Evolutionary conservation across 1,140 invertebrate species (phyloP).

Genomic region (Drosophila setifemur): DNA sequence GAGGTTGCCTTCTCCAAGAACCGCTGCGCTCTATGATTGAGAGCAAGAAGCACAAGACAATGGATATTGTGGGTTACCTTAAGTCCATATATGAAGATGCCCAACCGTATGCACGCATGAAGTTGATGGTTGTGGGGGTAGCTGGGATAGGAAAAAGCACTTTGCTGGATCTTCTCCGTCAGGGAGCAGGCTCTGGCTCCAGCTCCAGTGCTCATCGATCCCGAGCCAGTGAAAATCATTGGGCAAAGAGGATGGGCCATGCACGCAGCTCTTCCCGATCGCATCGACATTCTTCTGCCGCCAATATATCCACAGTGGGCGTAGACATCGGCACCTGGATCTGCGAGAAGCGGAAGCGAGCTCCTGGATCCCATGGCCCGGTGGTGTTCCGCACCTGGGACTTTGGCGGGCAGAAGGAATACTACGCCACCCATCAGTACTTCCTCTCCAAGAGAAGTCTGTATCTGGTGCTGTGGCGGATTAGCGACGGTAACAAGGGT

Average conservation of each 20-base stretch:
- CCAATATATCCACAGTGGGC: constrained; percentile 96
- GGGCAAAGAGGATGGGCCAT: constrained; percentile 97
- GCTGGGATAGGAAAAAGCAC: constrained; percentile 97
- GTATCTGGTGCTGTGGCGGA: constrained; percentile 97
- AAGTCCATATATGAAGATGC: constrained; percentile 95
- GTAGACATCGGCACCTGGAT: constrained; percentile 98
- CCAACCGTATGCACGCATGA: constrained; percentile 96
- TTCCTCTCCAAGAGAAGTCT: constrained; percentile 97
- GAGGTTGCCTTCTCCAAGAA: constrained; percentile 93
- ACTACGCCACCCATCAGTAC: constrained; percentile 99
- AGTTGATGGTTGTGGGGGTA: constrained; percentile 98
- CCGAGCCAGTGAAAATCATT: constrained; percentile 85
- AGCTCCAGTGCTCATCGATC: constrained; percentile 58
- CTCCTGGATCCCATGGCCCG: constrained; percentile 88
- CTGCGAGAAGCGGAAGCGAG: constrained; percentile 90
- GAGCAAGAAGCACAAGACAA: constrained; percentile 96
- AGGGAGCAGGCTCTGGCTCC: constrained; percentile 83
- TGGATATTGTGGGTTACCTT: constrained; percentile 97
- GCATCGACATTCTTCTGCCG: constrained; percentile 24
- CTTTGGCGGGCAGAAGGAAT: constrained; percentile 98
- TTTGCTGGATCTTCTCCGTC: constrained; percentile 92
- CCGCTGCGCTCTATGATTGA: constrained; percentile 96
- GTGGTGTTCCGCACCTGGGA: constrained; percentile 99
- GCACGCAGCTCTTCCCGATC: constrained; percentile 83
- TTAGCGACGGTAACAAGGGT: constrained; percentile 95